Conservation (phyloP, 2,113 vertebrate species). For the Electrona antarctica region DNA sequence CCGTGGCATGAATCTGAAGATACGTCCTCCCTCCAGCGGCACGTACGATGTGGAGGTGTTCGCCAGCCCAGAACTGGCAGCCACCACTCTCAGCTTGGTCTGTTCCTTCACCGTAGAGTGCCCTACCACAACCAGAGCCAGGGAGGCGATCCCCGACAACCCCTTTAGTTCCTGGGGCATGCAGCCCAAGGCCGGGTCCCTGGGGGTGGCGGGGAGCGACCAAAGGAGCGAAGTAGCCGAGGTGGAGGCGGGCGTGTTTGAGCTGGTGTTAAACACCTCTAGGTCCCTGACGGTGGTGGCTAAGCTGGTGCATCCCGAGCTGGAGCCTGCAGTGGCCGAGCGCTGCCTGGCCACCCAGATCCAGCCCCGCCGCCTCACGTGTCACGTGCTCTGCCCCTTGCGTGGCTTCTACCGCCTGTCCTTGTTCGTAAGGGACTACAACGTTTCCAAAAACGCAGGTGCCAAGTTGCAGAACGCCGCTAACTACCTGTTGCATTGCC, state of each 20-base stretch:
- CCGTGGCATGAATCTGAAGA: constrained; percentile 73
- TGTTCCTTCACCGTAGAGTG: constrained; percentile 83
- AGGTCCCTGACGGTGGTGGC: constrained; percentile 72
- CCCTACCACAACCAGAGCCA: constrained; percentile 35
- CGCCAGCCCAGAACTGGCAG: constrained; percentile 56
- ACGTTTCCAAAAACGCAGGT: constrained; percentile 35
- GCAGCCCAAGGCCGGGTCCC: constrained; percentile 56
- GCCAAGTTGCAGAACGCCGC: constrained; percentile 74
- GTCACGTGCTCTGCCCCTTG: constrained; percentile 76
- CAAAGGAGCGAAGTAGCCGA: constrained; percentile 61
- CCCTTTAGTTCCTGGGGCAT: constrained; percentile 84
- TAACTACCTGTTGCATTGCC: constrained; percentile 79
- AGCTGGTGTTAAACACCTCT: constrained; percentile 71
- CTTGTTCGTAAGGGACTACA: constrained; percentile 78
- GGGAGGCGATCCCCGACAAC: constrained; percentile 74
- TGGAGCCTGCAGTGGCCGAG: constrained; percentile 66
- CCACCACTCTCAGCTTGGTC: constrained; percentile 73
- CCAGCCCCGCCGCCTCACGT: constrained; percentile 72
- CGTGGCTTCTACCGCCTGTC: constrained; percentile 80
- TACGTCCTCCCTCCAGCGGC: constrained; percentile 73
- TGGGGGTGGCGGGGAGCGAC: constrained; percentile 72
- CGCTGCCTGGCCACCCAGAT: constrained; percentile 79
- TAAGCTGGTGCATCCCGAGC: constrained; percentile 71
- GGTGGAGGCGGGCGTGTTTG: constrained; percentile 60
- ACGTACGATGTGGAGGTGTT: constrained; percentile 83